These are phyloP conservation scores for Cyphomyrmex costatus DNA, from an alignment of 1,140 invertebrate genomes.

Conservation along the genomic window DNA sequence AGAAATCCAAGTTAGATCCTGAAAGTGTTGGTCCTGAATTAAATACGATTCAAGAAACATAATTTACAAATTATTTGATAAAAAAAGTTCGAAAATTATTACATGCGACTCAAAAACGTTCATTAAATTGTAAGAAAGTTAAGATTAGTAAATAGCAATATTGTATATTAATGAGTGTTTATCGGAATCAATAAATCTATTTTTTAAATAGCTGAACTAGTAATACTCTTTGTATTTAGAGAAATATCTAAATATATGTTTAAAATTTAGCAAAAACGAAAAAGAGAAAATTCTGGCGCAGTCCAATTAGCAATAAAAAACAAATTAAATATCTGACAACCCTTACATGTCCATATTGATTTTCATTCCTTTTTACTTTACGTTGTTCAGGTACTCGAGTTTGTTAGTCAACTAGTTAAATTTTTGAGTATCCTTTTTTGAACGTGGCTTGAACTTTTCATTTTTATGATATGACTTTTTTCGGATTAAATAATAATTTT, in stretches of 20 bases:
- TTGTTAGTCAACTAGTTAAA: too few species aligned
- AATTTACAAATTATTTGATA: slow-evolving; percentile 16
- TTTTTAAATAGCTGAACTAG: too few species aligned
- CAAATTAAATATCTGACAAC: background rate
- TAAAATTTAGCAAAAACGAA: too few species aligned
- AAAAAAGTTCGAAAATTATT: background rate
- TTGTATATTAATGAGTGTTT: background rate
- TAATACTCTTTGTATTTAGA: too few species aligned
- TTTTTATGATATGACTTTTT: too few species aligned
- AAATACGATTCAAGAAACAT: background rate
- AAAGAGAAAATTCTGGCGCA: too few species aligned
- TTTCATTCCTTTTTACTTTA: slow-evolving; percentile 49
- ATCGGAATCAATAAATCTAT: background rate
- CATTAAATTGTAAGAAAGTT: background rate
- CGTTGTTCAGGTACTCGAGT: slow-evolving; percentile 37
- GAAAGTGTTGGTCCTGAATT: slow-evolving; percentile 74
- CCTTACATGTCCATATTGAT: background rate
- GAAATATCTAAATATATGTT: too few species aligned
- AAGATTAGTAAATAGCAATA: background rate
- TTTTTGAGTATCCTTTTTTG: too few species aligned
- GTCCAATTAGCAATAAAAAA: too few species aligned
- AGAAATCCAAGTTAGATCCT: slow-evolving; percentile 75
- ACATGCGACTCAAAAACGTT: background rate
- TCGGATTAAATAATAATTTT: too few species aligned
- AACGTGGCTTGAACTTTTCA: too few species aligned